Evolutionary conservation across 2,797 vertebrate genomes (phyloP), one percentile per base, ranked within the genome.

Genomic region (Urophycis tenuis): DNA sequence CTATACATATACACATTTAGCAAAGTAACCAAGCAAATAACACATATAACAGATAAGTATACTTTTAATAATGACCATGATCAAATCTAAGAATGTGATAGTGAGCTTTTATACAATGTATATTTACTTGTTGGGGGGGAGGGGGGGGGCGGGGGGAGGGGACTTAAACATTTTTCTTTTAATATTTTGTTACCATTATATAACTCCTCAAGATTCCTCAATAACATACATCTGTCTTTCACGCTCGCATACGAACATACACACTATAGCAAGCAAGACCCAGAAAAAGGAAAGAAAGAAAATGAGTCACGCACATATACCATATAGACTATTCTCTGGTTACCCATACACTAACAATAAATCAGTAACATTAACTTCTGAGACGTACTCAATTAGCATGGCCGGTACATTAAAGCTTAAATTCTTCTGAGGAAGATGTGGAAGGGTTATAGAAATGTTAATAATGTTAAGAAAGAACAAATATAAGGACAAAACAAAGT

Each of bases 401-500:
- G 94, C 91, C 92, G 89, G 90, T 93, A 95, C 93, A 90, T 94
- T 95, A 95, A 95, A 96, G 96, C 95, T 95, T 95, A 95, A 94
- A 94, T 89, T 93, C 53, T 90, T 93, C 85, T 90, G 90, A 92
- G 87, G 91, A 89, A 90, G 91, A 88, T 82, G 88, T 86, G 81
- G 78, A 85, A 80, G 82, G 81, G 87, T 92, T 91, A 90, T 86
- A 91, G 88, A 81, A 5, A 90, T 90, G 90, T 92, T 80, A 89
- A 89, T 87, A 82, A 85, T 88, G 88, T 92, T 90, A 91, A 88
- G 80, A 90, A 88, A 89, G 74, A 82, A 88, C 69, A 81, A 85
- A 75, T 84, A 84, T 17, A 76, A 60, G 1, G 53, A 60, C 53
- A 81, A 80, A 72, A n/a, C 30, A 81, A 79, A 83, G 79, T 84